These are phyloP conservation scores for Lissocephala sabroskyi DNA, from an alignment of 2,888 invertebrate species.

Conservation along the genomic window DNA sequence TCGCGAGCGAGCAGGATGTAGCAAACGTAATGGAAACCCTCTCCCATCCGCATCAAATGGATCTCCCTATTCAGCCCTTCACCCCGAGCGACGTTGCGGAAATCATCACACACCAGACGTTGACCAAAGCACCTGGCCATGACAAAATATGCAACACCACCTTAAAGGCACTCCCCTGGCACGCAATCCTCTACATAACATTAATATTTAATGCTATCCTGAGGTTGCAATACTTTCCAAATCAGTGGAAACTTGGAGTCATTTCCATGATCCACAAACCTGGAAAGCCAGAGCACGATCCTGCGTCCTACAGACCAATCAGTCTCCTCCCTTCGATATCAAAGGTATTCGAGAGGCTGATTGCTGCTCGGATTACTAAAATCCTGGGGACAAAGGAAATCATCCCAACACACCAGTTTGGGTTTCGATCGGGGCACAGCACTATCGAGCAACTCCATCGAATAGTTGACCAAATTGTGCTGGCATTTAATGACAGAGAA, in stretches of 20 bases:
- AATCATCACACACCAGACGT: too few relatives aligned
- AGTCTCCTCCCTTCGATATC: background rate
- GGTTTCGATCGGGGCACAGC: too few relatives aligned
- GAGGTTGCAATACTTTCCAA: constrained; percentile 1
- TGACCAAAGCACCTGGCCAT: background rate
- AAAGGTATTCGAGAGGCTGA: background rate
- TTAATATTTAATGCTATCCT: background rate
- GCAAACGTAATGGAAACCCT: too few relatives aligned
- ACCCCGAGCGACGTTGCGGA: background rate
- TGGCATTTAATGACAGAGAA: too few relatives aligned
- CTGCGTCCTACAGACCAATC: background rate
- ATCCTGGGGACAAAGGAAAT: too few relatives aligned
- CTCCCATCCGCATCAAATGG: constrained; percentile 2
- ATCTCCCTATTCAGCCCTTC: background rate
- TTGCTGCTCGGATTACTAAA: background rate
- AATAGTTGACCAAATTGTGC: too few relatives aligned
- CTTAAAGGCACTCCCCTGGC: background rate
- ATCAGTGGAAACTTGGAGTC: background rate
- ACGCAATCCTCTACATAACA: background rate
- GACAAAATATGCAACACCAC: background rate
- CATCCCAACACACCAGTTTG: too few relatives aligned
- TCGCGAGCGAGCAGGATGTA: too few relatives aligned
- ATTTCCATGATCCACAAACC: background rate
- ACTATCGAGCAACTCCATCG: too few relatives aligned
- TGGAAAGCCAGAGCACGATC: background rate